Base-by-base conservation (phyloP, 1,140 invertebrate species). In the Brachystomella parvula region DNA sequence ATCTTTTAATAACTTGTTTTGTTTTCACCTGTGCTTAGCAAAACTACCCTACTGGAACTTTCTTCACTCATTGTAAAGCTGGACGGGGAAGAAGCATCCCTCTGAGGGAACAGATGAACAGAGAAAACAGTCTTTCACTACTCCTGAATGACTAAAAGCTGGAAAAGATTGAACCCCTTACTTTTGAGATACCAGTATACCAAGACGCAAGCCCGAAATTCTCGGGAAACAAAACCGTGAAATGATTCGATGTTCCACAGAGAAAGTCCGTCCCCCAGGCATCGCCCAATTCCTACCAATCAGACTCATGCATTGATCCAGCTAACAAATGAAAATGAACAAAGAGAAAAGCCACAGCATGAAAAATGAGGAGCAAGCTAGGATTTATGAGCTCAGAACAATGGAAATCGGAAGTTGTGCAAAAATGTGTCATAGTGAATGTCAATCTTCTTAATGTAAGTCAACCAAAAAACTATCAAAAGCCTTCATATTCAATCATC, bases 21-120 rank as follows among this genome's bases (percentile, higher is more conserved):
- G 49, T 6, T 26, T 53, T 53, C 49, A 53, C 49, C 49, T 53
- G 49, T 24, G 21, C 9, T 24, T 26, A 53, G 24, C 9, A 53
- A 24, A 53, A 53, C 24, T 19, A 6, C 49, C 24, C 49, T n/a
- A n/a, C n/a, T 9, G 49, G 9, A 6, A 24, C 9, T 24, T 24
- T 53, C 49, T 53, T 53, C 49, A 53, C 15, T 53, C 49, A 53
- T 53, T 17, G 6, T 53, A 15, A n/a, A n/a, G n/a, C n/a, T n/a
- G n/a, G n/a, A n/a, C n/a, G n/a, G n/a, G n/a, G n/a, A n/a, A n/a
- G n/a, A n/a, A n/a, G n/a, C n/a, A n/a, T n/a, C n/a, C n/a, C n/a
- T n/a, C n/a, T n/a, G n/a, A n/a, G n/a, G n/a, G n/a, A n/a, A n/a
- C n/a, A n/a, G n/a, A n/a, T n/a, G n/a, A n/a, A n/a, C n/a, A n/a